A percentile compares a stretch with the other conserved stretches of the same genome.
Evolutionary conservation across 2,888 invertebrate genomes (phyloP).

Genomic region (Apotomis turbidana): DNA sequence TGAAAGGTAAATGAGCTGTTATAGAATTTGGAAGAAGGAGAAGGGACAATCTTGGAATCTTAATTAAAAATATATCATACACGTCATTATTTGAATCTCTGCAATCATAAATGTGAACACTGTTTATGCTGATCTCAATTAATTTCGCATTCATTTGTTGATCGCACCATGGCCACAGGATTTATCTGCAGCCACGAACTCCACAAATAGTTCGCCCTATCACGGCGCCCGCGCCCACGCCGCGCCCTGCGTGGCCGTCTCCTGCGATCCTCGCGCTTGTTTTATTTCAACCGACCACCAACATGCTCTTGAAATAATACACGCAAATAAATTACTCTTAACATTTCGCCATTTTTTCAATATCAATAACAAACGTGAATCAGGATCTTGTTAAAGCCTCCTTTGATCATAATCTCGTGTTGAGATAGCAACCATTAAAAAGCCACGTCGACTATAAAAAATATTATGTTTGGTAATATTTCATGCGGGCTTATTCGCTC

Average conservation of each 20-base stretch:
- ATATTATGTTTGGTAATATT: constrained; percentile 67
- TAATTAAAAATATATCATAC: too few species aligned
- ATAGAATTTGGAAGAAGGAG: too few species aligned
- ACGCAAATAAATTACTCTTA: constrained; percentile 4
- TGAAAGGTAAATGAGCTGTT: too few species aligned
- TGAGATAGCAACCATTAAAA: constrained; percentile 69
- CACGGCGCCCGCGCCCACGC: constrained; percentile 49
- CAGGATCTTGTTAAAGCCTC: constrained; percentile 44
- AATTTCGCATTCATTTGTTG: constrained; percentile 1
- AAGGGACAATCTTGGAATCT: too few species aligned
- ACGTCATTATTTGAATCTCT: too few species aligned
- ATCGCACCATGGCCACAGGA: not conserved
- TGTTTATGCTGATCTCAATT: not conserved
- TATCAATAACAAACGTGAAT: constrained; percentile 41
- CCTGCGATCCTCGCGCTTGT: constrained; percentile 46
- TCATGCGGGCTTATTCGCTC: constrained; percentile 64
- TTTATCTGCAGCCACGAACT: constrained; percentile 15
- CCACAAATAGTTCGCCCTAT: constrained; percentile 31
- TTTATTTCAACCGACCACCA: constrained; percentile 45
- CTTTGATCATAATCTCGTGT: constrained; percentile 67
- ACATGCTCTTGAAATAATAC: constrained; percentile 20
- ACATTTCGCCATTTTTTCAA: constrained; percentile 8
- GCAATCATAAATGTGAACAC: too few species aligned
- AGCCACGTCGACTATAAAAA: constrained; percentile 65
- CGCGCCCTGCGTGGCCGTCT: constrained; percentile 16